phyloP scores from a whole-genome alignment of 1,140 invertebrate species.

The Drosophila nasuta region DNA sequence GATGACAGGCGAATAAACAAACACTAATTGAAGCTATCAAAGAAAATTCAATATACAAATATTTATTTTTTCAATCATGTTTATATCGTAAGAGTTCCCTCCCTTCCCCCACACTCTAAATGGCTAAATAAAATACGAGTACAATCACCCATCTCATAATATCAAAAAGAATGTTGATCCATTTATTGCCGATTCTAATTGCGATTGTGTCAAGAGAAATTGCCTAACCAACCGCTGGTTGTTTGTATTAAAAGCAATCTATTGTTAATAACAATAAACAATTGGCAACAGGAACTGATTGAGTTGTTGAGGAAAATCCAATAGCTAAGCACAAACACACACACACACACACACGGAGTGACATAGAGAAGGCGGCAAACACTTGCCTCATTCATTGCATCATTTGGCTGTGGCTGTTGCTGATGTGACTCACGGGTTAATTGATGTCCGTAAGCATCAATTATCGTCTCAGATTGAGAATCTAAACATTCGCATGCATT shows the following conservation, averaged over 20 bases:
- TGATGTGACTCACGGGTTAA: slow-evolving; percentile 45
- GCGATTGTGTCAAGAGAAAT: neutral
- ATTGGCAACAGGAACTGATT: slow-evolving; percentile 47
- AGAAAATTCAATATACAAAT: neutral
- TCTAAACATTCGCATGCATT: neutral
- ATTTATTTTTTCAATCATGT: slow-evolving; percentile 20
- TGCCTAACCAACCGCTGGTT: neutral
- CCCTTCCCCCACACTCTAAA: neutral
- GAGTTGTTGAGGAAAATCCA: slow-evolving; percentile 48
- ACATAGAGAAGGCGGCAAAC: slow-evolving; percentile 22
- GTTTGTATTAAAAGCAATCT: slow-evolving; percentile 24
- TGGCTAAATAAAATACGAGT: slow-evolving; percentile 22
- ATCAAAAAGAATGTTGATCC: slow-evolving; percentile 1
- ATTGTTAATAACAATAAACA: slow-evolving; percentile 28
- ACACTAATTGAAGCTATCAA: neutral
- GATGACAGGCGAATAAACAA: slow-evolving; percentile 95
- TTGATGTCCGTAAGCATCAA: slow-evolving; percentile 49
- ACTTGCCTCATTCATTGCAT: slow-evolving; percentile 39
- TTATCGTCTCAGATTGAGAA: slow-evolving; percentile 39
- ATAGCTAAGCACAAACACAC: slow-evolving; percentile 13
- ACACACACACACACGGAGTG: slow-evolving; percentile 9
- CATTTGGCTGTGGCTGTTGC: slow-evolving; percentile 12
- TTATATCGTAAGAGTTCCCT: slow-evolving; percentile 16
- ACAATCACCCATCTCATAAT: slow-evolving; percentile 1
- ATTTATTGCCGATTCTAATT: slow-evolving; percentile 11